Evolutionary conservation across 2,888 invertebrate species (phyloP), one percentile per base, ranked within the genome.

Genomic region (Boloria euphrosyne): DNA sequence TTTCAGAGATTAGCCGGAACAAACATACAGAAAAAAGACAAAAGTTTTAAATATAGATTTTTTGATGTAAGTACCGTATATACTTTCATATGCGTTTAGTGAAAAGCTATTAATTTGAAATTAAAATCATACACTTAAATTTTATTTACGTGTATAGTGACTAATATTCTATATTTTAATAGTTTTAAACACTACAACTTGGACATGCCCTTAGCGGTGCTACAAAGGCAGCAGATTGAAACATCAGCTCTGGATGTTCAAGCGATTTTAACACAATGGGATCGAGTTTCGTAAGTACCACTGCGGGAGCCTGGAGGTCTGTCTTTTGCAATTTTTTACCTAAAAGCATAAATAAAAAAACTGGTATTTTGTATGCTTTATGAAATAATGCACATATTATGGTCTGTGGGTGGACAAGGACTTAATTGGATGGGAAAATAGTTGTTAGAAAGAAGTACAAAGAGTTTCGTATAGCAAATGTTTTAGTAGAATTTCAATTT

Each of bases 241-340:
- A 70, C 70, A 70, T 70, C 68, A 62, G 70, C 61, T 59, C 46
- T 64, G 59, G 65, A 62, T 71, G 66, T 69, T 79, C 71, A 78
- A 74, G 78, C 75, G 66, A 70, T 73, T 76, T 76, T 75, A 71
- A 75, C 67, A 68, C 66, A 60, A 69, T 71, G 59, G 75, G 73
- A 73, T 80, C 72, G 63, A 61, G 69, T 77, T 78, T 66, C 69
- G 63, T 38, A 54, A 66, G 61, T 58, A 65, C 59, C 59, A 18
- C 65, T 57, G 52, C 59, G 53, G 63, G 57, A 57, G 59, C 60
- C 52, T 54, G 57, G 51, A 60, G 61, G 60, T 55, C 52, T 59
- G 55, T 38, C 57, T 31, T 67, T 69, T 55, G 58, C 54, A 52
- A 44, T 67, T 62, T 68, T 55, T 58, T 47, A 43, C 31, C 7